These are phyloP conservation scores for Magallana ariakensis DNA, from an alignment of 1,140 invertebrate species.

Conservation along the genomic window DNA sequence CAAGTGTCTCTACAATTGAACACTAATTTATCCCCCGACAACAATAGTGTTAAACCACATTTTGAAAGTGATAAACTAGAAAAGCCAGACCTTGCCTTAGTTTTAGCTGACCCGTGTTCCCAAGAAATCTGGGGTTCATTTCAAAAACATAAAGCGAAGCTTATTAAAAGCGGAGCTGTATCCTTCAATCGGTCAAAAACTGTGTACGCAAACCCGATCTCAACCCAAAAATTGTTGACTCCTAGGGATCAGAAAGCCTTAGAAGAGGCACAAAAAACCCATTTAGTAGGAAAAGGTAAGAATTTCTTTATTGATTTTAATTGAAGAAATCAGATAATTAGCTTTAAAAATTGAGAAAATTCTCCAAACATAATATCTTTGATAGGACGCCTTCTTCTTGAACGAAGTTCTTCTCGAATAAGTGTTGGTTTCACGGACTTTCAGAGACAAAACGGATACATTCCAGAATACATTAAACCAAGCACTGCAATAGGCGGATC, in stretches of 20 bases:
- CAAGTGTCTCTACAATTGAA: neutral
- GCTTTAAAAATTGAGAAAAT: neutral
- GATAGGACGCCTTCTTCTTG: slow-evolving; percentile 26
- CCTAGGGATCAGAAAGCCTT: slow-evolving; percentile 55
- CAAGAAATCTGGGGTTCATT: slow-evolving; percentile 55
- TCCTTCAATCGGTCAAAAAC: slow-evolving; percentile 55
- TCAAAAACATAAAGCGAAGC: slow-evolving; percentile 56
- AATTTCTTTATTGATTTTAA: neutral
- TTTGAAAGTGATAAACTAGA: slow-evolving; percentile 14
- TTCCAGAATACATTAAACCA: slow-evolving; percentile 38
- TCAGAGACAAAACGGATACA: neutral
- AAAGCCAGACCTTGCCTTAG: slow-evolving; percentile 3
- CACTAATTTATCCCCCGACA: too few relatives aligned
- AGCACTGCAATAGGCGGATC: slow-evolving; percentile 23
- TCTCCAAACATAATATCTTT: neutral
- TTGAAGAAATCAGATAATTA: neutral
- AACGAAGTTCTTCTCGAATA: neutral
- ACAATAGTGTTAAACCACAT: too few relatives aligned
- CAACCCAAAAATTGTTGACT: slow-evolving; percentile 60
- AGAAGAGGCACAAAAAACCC: slow-evolving; percentile 57
- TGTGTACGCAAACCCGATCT: slow-evolving; percentile 57
- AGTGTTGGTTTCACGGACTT: neutral
- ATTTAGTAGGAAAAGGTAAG: slow-evolving; percentile 63
- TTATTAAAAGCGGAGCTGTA: slow-evolving; percentile 49
- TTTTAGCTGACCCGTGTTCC: slow-evolving; percentile 51